Conservation (phyloP, 2,797 vertebrate genomes). For the Tapirus indicus region DNA sequence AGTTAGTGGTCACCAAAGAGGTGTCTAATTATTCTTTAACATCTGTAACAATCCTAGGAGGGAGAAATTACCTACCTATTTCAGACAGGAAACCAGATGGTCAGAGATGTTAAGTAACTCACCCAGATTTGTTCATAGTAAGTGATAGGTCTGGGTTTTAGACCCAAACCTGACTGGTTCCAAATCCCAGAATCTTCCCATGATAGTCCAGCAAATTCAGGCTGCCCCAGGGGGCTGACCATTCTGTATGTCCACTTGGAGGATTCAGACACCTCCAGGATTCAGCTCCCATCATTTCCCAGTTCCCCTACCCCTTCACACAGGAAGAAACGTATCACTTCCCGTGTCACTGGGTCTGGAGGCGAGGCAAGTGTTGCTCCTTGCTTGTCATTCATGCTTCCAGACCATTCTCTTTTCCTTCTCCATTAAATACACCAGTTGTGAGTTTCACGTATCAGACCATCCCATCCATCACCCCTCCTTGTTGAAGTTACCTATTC, state of each 20-base stretch:
- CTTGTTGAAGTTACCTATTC: accelerated
- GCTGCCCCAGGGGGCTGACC: background rate
- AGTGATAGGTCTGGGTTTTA: background rate
- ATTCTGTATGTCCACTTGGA: accelerated
- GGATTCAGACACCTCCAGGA: too few relatives aligned
- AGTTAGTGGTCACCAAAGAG: too few relatives aligned
- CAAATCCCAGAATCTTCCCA: background rate
- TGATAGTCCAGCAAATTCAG: too few relatives aligned
- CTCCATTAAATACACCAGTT: accelerated
- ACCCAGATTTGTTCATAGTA: background rate
- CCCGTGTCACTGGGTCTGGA: background rate
- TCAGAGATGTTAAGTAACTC: background rate
- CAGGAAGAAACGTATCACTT: accelerated
- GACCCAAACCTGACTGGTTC: background rate
- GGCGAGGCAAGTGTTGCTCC: background rate
- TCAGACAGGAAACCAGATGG: background rate
- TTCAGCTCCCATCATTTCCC: accelerated
- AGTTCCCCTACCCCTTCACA: background rate
- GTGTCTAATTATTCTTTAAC: accelerated
- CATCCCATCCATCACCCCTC: accelerated
- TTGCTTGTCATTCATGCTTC: accelerated
- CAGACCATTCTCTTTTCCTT: accelerated
- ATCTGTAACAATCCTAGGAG: too few relatives aligned
- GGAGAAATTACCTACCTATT: background rate
- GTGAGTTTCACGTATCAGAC: accelerated